Conservation (phyloP, 30 jellyfish, hydroid and myxozoan genomes). For the Morbakka virulenta region DNA sequence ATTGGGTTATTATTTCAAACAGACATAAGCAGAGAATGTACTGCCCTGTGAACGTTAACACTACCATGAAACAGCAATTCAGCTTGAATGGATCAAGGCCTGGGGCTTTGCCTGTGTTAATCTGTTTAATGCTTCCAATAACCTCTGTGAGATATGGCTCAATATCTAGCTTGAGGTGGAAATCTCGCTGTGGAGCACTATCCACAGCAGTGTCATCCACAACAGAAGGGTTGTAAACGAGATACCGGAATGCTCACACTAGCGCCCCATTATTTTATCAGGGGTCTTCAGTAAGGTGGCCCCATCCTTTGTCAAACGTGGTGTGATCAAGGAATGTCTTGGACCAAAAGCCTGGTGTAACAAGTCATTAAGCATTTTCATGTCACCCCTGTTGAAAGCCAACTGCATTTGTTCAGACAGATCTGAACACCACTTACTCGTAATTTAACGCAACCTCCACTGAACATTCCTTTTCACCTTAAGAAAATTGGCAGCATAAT, state of each 20-base stretch:
- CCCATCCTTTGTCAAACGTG: background rate
- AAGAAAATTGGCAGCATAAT: background rate
- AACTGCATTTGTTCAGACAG: background rate
- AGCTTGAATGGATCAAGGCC: background rate
- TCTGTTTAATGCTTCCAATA: background rate
- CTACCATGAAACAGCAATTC: background rate
- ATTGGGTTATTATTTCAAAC: background rate
- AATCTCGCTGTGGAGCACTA: background rate
- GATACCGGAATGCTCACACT: background rate
- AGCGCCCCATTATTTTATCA: background rate
- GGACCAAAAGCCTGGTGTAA: background rate
- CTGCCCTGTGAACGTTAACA: background rate
- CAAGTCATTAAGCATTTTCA: background rate
- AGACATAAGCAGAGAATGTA: background rate
- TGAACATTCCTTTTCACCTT: background rate
- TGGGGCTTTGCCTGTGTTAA: background rate
- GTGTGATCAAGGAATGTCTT: background rate
- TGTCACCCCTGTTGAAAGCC: background rate
- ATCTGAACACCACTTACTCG: background rate
- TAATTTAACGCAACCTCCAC: background rate
- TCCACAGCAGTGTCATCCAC: background rate
- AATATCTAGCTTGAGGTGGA: background rate
- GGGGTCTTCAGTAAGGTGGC: background rate
- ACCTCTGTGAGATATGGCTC: background rate
- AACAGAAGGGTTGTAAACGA: background rate